Evolutionary conservation across 2,888 invertebrate species (phyloP).

Genomic region (Nymphalis urticae): DNA sequence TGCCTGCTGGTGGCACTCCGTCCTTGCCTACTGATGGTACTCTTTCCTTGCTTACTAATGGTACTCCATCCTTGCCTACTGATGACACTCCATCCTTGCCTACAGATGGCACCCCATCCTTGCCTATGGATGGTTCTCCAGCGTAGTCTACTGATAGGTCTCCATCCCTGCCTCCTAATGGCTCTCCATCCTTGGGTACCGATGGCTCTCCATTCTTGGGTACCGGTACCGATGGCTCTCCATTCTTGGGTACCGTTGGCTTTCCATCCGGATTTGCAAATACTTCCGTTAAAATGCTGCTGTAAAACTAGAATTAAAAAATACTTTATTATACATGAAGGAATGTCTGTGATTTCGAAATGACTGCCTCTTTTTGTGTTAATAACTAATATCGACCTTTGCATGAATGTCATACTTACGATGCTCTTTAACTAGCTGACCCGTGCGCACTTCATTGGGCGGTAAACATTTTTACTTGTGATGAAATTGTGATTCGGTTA

Average conservation of each 20-base stretch:
- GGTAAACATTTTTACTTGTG: too few relatives aligned
- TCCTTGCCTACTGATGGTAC: not conserved
- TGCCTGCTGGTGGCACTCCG: not conserved
- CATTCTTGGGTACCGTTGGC: not conserved
- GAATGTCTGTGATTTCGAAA: too few relatives aligned
- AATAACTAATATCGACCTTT: too few relatives aligned
- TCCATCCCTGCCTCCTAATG: not conserved
- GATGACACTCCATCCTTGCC: not conserved
- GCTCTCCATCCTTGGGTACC: not conserved
- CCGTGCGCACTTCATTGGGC: too few relatives aligned
- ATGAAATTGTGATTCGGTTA: too few relatives aligned
- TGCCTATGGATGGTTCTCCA: not conserved
- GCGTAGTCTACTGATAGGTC: not conserved
- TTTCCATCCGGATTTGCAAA: not conserved
- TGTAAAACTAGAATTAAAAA: not conserved
- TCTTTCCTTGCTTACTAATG: not conserved
- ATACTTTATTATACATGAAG: too few relatives aligned
- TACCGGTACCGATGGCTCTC: not conserved
- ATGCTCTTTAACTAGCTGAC: too few relatives aligned
- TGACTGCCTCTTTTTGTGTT: too few relatives aligned
- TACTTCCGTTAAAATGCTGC: not conserved
- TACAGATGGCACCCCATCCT: not conserved
- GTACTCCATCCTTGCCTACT: not conserved
- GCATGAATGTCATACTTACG: too few relatives aligned
- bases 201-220: not conserved